Base-by-base conservation (phyloP, 2,113 vertebrate genomes). In the Anolis sagrei region DNA sequence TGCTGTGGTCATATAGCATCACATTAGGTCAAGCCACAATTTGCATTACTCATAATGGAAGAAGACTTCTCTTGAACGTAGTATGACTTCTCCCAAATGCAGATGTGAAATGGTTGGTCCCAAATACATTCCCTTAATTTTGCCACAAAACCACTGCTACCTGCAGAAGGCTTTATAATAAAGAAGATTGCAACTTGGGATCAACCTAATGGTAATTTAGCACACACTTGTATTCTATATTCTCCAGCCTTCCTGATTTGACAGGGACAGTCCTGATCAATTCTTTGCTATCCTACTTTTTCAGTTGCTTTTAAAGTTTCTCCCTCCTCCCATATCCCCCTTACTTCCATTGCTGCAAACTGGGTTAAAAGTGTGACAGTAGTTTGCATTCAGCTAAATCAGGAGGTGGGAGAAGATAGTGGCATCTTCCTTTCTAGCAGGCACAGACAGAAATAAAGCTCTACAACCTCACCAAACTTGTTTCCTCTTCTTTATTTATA, bases 41-140 rank as follows among this genome's bases (percentile, higher is more conserved):
- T 2, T 0, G 0, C 54, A 84, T 70, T 49, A 18, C 54, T 9
- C 9, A 2, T 44, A 9, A n/a, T 54, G 1, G 29, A 25, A 18
- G 64, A 23, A 44, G 64, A 79, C 36, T 1, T 48, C 77, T 3
- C 6, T 34, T 48, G 27, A 44, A 14, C 73, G 79, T 78, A 80
- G 4, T 66, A 73, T 3, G 44, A 62, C 5, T 0, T 0, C 27
- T 23, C 66, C 64, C 51, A 80, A 36, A 0, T 64, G 25, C n/a
- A 64, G 36, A 27, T 68, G 21, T 32, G 44, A 29, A 61, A 73
- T 36, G 36, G 36, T 39, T 82, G 5, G 21, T 27, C 34, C 48
- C 7, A 36, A 58, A 34, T 19, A n/a, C 2, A 8, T 36, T 69
- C 58, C 54, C 1, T 32, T 7, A 72, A 27, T 58, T 39, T 61